Evolutionary conservation across 1,140 invertebrate genomes (phyloP), one percentile per base, ranked within the genome.

Genomic region (Mesaphorura yosii): DNA sequence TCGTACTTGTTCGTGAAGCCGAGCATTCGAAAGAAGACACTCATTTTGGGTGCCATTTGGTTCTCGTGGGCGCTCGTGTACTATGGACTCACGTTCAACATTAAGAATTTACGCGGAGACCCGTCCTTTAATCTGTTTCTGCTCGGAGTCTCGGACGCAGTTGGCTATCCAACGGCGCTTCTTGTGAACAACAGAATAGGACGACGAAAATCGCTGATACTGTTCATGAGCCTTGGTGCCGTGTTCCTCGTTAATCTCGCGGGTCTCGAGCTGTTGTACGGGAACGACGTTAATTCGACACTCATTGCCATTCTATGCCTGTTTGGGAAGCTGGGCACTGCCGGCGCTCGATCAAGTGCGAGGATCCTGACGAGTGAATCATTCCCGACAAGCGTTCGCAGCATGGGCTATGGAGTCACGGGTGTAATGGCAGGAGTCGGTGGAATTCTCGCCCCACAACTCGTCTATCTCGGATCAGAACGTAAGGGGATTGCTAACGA

Each of bases 131-230:
- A 51, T 26, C n/a, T 51, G 34, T 26, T 31, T 22, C 37, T 51
- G 12, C 40, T 51, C 37, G 49, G 49, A 5, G n/a, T 51, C 4
- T 47, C 49, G 15, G 49, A 51, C 22, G 49, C 49, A n/a, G 19
- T 51, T 12, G 49, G 49, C 14, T 51, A 51, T 37, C 49, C 49
- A 27, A 5, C 25, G 4, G 49, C 49, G 3, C 23, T 51, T 7
- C 38, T 51, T 15, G 6, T 51, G 20, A 51, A 51, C 23, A 51
- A 51, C 25, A 52, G 50, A 27, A 6, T 52, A n/a, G 50, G 50
- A 12, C 17, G 50, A 22, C 27, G 50, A 44, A 42, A 44, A 52
- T 48, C 50, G 2, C 41, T 52, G 25, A 45, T 52, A 31, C 12
- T 44, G 3, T 52, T 52, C 41, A 52, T 52, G 50, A 4, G 7